Percentiles rank a stretch among this genome's conserved stretches.
Evolutionary conservation across 2,113 vertebrate genomes (phyloP).

Genomic region (Taurulus bubalis): DNA sequence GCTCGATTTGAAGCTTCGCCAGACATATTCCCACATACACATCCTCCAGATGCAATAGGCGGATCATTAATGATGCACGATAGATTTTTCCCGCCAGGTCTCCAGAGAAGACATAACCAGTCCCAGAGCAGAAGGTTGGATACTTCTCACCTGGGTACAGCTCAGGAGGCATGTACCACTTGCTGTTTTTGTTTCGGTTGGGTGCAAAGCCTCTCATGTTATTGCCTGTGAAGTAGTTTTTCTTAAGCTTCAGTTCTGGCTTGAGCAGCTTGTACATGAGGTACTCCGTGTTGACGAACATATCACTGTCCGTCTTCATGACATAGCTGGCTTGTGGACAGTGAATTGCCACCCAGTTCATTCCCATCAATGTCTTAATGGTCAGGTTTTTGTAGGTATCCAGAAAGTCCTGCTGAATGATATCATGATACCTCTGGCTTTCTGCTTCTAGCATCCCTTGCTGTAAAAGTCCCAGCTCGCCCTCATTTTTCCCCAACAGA

Average conservation of each 20-base stretch:
- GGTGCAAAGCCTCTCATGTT: conserved; percentile 93
- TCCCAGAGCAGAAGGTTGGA: conserved; percentile 97
- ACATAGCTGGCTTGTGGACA: conserved; percentile 90
- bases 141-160: conserved; percentile 92
- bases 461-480: conserved; percentile 78
- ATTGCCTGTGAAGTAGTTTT: conserved; percentile 94
- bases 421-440: conserved; percentile 89
- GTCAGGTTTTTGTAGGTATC: conserved; percentile 97
- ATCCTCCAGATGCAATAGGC: conserved; percentile 93
- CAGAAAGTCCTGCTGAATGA: conserved; percentile 95
- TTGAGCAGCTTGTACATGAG: conserved; percentile 93
- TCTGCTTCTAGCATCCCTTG: conserved; percentile 89
- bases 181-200: conserved; percentile 93
- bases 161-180: conserved; percentile 97
- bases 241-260: conserved; percentile 86
- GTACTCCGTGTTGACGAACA: conserved; percentile 98
- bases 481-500: conserved; percentile 88
- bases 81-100: conserved; percentile 94
- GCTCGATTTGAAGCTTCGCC: conserved; percentile 91
- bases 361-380: conserved; percentile 97
- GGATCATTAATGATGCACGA: conserved; percentile 87
- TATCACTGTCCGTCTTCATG: conserved; percentile 99
- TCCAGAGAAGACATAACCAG: conserved; percentile 96
- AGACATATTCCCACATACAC: conserved; percentile 96
- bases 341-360: conserved; percentile 95